These are phyloP conservation scores for Zapornia atra DNA, from an alignment of 2,113 vertebrate genomes.

Conservation along the genomic window DNA sequence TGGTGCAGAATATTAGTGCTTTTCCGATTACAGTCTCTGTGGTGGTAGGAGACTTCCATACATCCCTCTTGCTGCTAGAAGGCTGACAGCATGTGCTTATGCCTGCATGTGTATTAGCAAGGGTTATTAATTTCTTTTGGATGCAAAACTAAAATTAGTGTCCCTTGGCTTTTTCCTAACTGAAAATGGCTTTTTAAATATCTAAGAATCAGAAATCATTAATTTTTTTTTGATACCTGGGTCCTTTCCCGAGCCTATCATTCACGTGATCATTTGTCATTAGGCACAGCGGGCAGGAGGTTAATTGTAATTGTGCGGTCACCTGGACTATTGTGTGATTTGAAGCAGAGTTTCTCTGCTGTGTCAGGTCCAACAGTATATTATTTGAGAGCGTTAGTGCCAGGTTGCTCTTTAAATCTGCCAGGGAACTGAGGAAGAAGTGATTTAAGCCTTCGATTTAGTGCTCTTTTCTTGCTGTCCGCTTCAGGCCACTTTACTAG, in stretches of 20 bases:
- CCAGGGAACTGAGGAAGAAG: slow-evolving; percentile 66
- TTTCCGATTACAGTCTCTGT: neutral
- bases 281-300: slow-evolving; percentile 65
- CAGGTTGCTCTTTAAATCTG: slow-evolving; percentile 76
- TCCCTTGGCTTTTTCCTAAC: slow-evolving; percentile 8
- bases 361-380: slow-evolving; percentile 67
- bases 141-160: slow-evolving; percentile 12
- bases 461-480: slow-evolving; percentile 55
- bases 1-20: neutral
- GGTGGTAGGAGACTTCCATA: neutral
- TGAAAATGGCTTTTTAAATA: slow-evolving; percentile 57
- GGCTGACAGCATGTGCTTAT: neutral
- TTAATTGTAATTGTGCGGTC: slow-evolving; percentile 80
- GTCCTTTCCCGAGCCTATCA: slow-evolving; percentile 28
- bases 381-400: slow-evolving; percentile 73
- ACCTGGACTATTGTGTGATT: slow-evolving; percentile 69
- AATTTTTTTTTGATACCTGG: neutral
- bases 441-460: slow-evolving; percentile 78
- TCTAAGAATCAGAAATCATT: neutral
- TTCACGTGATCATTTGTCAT: slow-evolving; percentile 68
- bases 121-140: neutral
- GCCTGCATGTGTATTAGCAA: neutral
- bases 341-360: slow-evolving; percentile 72
- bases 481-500: slow-evolving; percentile 70
- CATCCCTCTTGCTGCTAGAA: neutral